Base-by-base conservation (phyloP, 2,888 invertebrate genomes). In the Ypsolopha scabrella region DNA sequence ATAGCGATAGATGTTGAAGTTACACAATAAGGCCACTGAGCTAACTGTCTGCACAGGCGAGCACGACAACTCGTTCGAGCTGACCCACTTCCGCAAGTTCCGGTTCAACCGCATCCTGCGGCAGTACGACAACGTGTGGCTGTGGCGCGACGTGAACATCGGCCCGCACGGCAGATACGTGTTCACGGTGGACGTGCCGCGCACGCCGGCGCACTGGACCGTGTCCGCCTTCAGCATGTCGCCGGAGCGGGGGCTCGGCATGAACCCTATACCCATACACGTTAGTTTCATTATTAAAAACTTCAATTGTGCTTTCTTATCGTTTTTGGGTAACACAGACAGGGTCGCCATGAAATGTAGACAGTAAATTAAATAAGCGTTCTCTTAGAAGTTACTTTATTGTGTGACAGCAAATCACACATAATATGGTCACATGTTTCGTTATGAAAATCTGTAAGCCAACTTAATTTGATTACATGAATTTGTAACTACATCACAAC, bases 111-210 rank as follows among this genome's bases (percentile, higher is more conserved):
- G 96, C 54, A 91, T 97, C 54, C 93, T 94, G 68, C 89, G 97
- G 0, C 94, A 96, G 70, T 98, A 97, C 77, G 96, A 97, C 65
- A 96, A 97, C 76, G 94, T 94, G 53, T 98, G 98, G 98, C 80
- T 97, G 51, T 98, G 98, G 98, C 91, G 92, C 56, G 97, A 97
- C 79, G 91, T 95, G 50, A 96, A 96, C 75, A 95, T 97, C 66
- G 96, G 94, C 0, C 95, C 96, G 14, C 95, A 96, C 75, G 96
- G 96, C 0, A 90, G 96, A 6, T 93, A 89, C 67, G 94, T 96
- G 53, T 96, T 96, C 79, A 94, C 93, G 52, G 85, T 94, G 44
- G 93, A 93, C 41, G 95, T 96, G n/a, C 95, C 96, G 0, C 88
- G 92, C 53, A 63, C 65, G 52, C 96, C 96, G 0, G 95, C 93